Evolutionary conservation across 2,888 invertebrate genomes (phyloP), one percentile per base, ranked within the genome.

Genomic region (Automeris io): DNA sequence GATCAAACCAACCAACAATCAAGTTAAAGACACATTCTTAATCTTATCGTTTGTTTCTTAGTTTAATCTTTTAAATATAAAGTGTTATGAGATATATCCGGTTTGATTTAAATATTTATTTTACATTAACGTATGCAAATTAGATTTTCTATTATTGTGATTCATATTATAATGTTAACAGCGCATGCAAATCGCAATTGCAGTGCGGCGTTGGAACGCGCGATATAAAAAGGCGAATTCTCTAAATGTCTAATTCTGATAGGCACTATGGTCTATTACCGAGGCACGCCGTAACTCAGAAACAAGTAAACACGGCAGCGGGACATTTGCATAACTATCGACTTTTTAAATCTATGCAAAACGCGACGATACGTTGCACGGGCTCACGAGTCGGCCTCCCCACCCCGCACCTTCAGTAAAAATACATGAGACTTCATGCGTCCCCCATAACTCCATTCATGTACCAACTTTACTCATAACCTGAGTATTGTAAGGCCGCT

Each of bases 341-440:
- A 79, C 61, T 86, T 86, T 85, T 85, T 85, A 79, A 83, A 86
- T 85, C 85, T 85, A 83, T 85, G 85, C 83, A 83, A 83, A 86
- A 83, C 75, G 73, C 74, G 75, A 76, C 83, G 81, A 85, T 83
- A 82, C 77, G 79, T 65, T 66, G 72, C 73, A 61, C 74, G 76
- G 66, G 70, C 77, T 70, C 80, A 73, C 80, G 73, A 75, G 68
- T 53, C 57, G 47, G 59, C 68, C 67, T 61, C 62, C 61, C 58
- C n/a, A n/a, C n/a, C 61, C 45, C 59, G 56, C 56, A 57, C 55
- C 63, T 62, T 60, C 54, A 47, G 57, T 53, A 66, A 70, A 74
- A 73, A 74, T 72, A 74, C 78, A 78, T 78, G 75, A 77, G 70
- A 79, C 71, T 73, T 66, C 70, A 74, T 66, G 70, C 62, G 47